A percentile compares a stretch with the other conserved stretches of the same genome.
Evolutionary conservation across 1,140 invertebrate genomes (phyloP).

Genomic region (Hesperophylax magnus): DNA sequence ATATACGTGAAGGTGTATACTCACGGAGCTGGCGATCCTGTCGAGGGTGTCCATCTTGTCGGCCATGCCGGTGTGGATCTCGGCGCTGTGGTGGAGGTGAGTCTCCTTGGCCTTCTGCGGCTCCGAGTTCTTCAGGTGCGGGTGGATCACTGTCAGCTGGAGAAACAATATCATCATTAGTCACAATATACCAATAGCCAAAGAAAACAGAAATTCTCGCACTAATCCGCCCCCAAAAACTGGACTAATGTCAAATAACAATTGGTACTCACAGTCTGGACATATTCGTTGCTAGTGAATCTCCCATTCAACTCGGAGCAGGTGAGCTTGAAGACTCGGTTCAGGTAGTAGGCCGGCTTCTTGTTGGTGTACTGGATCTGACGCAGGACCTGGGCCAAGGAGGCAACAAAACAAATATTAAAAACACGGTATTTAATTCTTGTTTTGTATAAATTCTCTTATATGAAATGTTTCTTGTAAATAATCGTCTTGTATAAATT

Average conservation of each 20-base stretch:
- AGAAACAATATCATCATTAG: not conserved
- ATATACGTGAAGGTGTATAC: not conserved
- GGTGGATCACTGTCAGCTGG: slow-evolving; percentile 85
- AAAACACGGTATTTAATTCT: not conserved
- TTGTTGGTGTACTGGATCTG: slow-evolving; percentile 94
- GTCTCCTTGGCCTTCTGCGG: slow-evolving; percentile 46
- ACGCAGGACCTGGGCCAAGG: slow-evolving; percentile 75
- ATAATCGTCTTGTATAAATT: too few relatives aligned
- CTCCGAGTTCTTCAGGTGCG: slow-evolving; percentile 70
- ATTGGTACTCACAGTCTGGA: slow-evolving; percentile 82
- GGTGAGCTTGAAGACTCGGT: slow-evolving; percentile 93
- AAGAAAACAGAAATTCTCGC: too few relatives aligned
- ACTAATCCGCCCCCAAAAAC: too few relatives aligned
- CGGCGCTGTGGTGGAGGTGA: slow-evolving; percentile 60
- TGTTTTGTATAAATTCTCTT: not conserved
- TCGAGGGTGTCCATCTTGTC: slow-evolving; percentile 68
- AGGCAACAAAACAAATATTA: not conserved
- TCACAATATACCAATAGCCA: too few relatives aligned
- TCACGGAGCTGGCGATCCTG: slow-evolving; percentile 62
- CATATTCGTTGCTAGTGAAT: slow-evolving; percentile 95
- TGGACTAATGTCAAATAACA: too few relatives aligned
- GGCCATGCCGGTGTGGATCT: slow-evolving; percentile 65
- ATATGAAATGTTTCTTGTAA: too few relatives aligned
- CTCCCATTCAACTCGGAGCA: slow-evolving; percentile 94
- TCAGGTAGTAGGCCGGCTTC: slow-evolving; percentile 94